Evolutionary conservation across 1,140 invertebrate species (phyloP).

Genomic region (Halesus radiatus): DNA sequence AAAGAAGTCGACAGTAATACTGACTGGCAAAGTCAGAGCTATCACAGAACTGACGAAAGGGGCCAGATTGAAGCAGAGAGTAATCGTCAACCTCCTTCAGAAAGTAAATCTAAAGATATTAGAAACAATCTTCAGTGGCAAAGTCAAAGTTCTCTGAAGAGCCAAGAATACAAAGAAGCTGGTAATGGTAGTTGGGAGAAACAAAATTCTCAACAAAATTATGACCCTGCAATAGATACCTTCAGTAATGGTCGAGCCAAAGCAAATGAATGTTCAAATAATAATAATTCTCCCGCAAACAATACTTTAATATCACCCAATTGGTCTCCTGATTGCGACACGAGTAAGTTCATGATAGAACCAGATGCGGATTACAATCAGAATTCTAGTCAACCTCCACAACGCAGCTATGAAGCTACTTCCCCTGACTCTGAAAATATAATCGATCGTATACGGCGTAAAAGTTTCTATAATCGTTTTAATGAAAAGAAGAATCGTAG

Average conservation of each 20-base stretch:
- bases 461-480: slow-evolving; percentile 90
- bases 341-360: slow-evolving; percentile 47
- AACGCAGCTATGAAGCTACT: slow-evolving; percentile 63
- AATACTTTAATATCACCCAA: slow-evolving; percentile 39
- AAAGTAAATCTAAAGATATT: slow-evolving; percentile 45
- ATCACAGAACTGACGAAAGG: too few species aligned
- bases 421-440: slow-evolving; percentile 77
- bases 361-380: slow-evolving; percentile 21
- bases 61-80: too few species aligned
- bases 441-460: slow-evolving; percentile 86
- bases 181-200: neutral
- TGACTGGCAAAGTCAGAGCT: neutral
- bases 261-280: slow-evolving; percentile 3
- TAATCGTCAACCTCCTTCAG: slow-evolving; percentile 30
- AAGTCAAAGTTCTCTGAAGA: too few species aligned
- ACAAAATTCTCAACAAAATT: neutral
- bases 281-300: slow-evolving; percentile 39
- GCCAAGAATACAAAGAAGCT: neutral
- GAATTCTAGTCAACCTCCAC: slow-evolving; percentile 47
- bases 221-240: slow-evolving; percentile 5
- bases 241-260: neutral
- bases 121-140: neutral
- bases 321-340: slow-evolving; percentile 56
- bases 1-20: too few species aligned
- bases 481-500: slow-evolving; percentile 82